Conservation (phyloP, 2,888 invertebrate genomes). For the Parelbella ahira region DNA sequence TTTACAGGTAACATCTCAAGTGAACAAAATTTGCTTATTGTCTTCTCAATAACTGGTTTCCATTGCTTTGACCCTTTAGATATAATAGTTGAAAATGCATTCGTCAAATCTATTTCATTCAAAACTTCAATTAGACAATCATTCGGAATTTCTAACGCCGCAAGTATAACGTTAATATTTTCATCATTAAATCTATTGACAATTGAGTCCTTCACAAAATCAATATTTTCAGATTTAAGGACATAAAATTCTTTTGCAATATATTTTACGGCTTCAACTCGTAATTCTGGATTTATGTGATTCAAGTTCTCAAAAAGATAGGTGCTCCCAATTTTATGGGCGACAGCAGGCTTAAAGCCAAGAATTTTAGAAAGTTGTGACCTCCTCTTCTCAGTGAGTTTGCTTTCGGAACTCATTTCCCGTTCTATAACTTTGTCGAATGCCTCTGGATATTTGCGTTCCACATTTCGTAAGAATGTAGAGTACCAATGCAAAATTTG, state of each 20-base stretch:
- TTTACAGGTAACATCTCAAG: slow-evolving; percentile 67
- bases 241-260: slow-evolving; percentile 77
- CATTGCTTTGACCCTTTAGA: slow-evolving; percentile 60
- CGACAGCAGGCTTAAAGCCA: slow-evolving; percentile 78
- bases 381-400: slow-evolving; percentile 44
- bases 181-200: slow-evolving; percentile 85
- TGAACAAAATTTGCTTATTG: slow-evolving; percentile 71
- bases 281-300: slow-evolving; percentile 83
- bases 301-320: slow-evolving; percentile 86
- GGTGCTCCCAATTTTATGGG: slow-evolving; percentile 71
- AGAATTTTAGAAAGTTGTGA: slow-evolving; percentile 64
- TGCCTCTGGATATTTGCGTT: slow-evolving; percentile 84
- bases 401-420: slow-evolving; percentile 63
- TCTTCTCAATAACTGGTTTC: slow-evolving; percentile 56
- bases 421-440: slow-evolving; percentile 85
- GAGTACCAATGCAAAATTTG: slow-evolving; percentile 77
- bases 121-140: slow-evolving; percentile 60
- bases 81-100: slow-evolving; percentile 74
- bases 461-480: slow-evolving; percentile 80
- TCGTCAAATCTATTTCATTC: slow-evolving; percentile 62
- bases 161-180: slow-evolving; percentile 80
- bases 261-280: slow-evolving; percentile 84
- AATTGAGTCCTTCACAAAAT: slow-evolving; percentile 83
- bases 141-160: slow-evolving; percentile 71
- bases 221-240: slow-evolving; percentile 73